Evolutionary conservation across 1,140 invertebrate genomes (phyloP).

Genomic region (Cephus cinctus): DNA sequence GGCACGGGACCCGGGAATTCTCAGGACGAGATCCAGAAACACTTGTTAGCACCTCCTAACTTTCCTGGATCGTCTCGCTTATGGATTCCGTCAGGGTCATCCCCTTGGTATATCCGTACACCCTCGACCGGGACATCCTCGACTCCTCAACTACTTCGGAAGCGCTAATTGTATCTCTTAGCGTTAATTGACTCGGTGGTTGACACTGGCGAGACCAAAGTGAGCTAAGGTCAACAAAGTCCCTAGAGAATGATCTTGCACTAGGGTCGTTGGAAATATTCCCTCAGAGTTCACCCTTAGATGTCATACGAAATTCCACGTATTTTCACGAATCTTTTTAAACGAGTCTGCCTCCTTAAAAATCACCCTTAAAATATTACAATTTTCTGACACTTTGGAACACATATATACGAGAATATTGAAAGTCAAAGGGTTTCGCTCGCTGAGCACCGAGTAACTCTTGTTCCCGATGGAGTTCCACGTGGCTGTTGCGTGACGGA

Average conservation of each 20-base stretch:
- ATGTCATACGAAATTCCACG: too few relatives aligned
- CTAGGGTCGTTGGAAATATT: too few relatives aligned
- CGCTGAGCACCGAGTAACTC: too few relatives aligned
- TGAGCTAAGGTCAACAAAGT: too few relatives aligned
- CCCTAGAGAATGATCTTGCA: too few relatives aligned
- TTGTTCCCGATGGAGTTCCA: too few relatives aligned
- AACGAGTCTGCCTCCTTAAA: too few relatives aligned
- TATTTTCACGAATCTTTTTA: too few relatives aligned
- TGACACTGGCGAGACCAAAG: too few relatives aligned
- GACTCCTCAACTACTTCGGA: conserved; percentile 2
- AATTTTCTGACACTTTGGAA: conserved; percentile 15
- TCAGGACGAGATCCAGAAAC: conserved; percentile 24
- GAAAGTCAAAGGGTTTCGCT: conserved; percentile 9
- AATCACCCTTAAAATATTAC: too few relatives aligned
- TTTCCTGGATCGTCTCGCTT: conserved; percentile 31
- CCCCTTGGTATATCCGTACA: conserved; percentile 12
- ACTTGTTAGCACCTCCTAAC: conserved; percentile 48
- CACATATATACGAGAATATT: conserved; percentile 28
- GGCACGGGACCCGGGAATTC: too few relatives aligned
- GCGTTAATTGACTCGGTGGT: conserved; percentile 37
- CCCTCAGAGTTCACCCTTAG: too few relatives aligned
- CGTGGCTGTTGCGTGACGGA: conserved; percentile 42
- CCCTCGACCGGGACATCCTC: background rate
- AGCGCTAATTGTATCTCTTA: conserved; percentile 35
- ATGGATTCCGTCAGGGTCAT: conserved; percentile 35